A percentile compares a stretch with the other conserved stretches of the same genome.
Conservation (phyloP, 2,888 invertebrate genomes). For the Nasonia oneida region DNA sequence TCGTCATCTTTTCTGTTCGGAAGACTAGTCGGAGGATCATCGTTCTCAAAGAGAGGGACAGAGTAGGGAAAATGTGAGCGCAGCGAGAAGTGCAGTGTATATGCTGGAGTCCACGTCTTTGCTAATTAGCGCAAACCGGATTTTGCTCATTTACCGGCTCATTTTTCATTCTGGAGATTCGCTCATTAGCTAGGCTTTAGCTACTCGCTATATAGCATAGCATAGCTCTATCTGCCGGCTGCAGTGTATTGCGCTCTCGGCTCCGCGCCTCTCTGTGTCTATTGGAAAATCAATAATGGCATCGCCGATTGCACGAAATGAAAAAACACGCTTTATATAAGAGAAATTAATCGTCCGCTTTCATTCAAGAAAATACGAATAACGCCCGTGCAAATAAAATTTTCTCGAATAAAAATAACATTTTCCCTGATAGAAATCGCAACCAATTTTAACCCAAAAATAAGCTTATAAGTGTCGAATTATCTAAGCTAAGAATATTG, state of each 20-base stretch:
- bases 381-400: too few species aligned
- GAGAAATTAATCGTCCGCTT: too few species aligned
- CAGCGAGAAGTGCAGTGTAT: constrained; percentile 14
- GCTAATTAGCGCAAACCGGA: constrained; percentile 71
- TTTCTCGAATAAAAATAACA: too few species aligned
- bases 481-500: too few species aligned
- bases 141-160: constrained; percentile 70
- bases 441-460: too few species aligned
- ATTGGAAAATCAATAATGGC: constrained; percentile 30
- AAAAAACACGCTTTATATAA: not conserved
- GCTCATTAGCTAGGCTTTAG: constrained; percentile 68
- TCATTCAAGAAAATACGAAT: too few species aligned
- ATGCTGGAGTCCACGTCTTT: constrained; percentile 56
- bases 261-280: not conserved
- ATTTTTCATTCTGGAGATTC: constrained; percentile 66
- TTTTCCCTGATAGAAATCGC: too few species aligned
- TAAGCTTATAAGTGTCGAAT: too few species aligned
- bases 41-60: constrained; percentile 1
- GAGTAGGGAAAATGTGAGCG: not conserved
- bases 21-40: not conserved
- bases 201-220: not conserved
- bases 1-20: not conserved
- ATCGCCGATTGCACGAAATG: not conserved
- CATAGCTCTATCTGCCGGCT: not conserved
- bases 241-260: not conserved